Base-by-base conservation (phyloP, 2,113 vertebrate species). In the Eretmochelys imbricata region DNA sequence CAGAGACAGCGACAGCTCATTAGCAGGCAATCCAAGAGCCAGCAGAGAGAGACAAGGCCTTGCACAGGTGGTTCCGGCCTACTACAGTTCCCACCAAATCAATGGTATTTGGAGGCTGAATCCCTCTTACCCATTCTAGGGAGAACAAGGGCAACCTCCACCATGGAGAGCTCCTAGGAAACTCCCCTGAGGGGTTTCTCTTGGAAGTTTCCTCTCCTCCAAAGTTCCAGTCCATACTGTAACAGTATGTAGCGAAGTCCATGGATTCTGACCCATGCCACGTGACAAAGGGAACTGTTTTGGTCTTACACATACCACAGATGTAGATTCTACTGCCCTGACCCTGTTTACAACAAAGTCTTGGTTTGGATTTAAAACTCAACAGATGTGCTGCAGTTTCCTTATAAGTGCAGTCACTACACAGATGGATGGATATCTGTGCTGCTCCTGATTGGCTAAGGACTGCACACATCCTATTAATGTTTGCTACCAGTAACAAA, bases 331-430 rank as follows among this genome's bases (percentile, higher is more conserved):
- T 31, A 8, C 38, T 65, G 72, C 53, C 20, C 89, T 46, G 80
- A 1, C 59, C 51, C 54, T 1, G 2, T 38, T 29, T 80, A 29
- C 38, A 50, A 50, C 12, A 6, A 80, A 80, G 59, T 12, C 80
- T 87, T 51, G 22, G 10, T 9, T 78, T 55, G n/a, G 17, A 50
- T 48, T 82, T 22, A 10, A 50, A 69, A 29, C 0, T 11, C 65
- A 27, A 25, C n/a, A 29, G n/a, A 35, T 9, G 55, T 17, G 55
- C 86, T 72, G 50, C 4, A 0, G 0, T 0, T 11, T 50, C 0
- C 0, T 22, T 57, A 42, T 27, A 50, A 1, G 12, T 13, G 13
- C 46, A 79, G 27, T 49, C 76, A 46, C 25, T 9, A 50, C 1
- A 4, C 65, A 22, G 65, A 38, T 72, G 17, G 65, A 20, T 38